These are phyloP conservation scores for Microtus pennsylvanicus DNA, from an alignment of 2,113 vertebrate genomes.

Conservation along the genomic window DNA sequence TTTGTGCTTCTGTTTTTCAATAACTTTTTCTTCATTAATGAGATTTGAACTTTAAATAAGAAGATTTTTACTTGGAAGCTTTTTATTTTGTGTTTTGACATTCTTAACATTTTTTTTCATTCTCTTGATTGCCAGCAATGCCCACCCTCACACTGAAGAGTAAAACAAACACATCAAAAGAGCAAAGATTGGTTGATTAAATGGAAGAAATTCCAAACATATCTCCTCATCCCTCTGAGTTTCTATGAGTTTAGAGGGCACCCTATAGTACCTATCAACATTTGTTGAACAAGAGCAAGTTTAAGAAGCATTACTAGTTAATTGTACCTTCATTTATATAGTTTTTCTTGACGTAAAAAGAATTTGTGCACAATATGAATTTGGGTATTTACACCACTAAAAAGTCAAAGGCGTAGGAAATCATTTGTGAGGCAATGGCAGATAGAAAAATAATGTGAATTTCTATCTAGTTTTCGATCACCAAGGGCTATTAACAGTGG, in stretches of 20 bases:
- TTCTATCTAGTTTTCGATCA: slow-evolving; percentile 32
- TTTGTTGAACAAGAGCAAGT: slow-evolving; percentile 2
- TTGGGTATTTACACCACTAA: slow-evolving; percentile 44
- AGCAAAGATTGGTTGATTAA: neutral
- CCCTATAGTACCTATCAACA: neutral
- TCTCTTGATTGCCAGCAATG: slow-evolving; percentile 19
- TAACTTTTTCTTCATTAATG: neutral
- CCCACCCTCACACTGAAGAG: neutral
- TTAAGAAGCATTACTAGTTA: slow-evolving; percentile 17
- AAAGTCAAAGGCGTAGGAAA: slow-evolving; percentile 28
- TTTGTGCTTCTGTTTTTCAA: neutral
- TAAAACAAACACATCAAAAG: neutral
- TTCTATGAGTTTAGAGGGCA: neutral
- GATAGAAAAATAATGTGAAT: slow-evolving; percentile 34
- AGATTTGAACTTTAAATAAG: neutral
- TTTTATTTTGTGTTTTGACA: neutral
- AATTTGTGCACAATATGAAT: slow-evolving; percentile 16
- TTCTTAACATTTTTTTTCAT: neutral
- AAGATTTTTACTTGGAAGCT: neutral
- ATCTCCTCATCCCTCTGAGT: neutral
- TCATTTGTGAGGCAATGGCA: slow-evolving; percentile 8
- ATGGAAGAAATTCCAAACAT: neutral
- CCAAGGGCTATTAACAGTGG: neutral
- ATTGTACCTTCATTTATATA: slow-evolving; percentile 43
- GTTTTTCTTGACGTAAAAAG: slow-evolving; percentile 51